Evolutionary conservation across 2,113 vertebrate genomes (phyloP), one percentile per base, ranked within the genome.

Genomic region (Oncorhynchus kisutch): DNA sequence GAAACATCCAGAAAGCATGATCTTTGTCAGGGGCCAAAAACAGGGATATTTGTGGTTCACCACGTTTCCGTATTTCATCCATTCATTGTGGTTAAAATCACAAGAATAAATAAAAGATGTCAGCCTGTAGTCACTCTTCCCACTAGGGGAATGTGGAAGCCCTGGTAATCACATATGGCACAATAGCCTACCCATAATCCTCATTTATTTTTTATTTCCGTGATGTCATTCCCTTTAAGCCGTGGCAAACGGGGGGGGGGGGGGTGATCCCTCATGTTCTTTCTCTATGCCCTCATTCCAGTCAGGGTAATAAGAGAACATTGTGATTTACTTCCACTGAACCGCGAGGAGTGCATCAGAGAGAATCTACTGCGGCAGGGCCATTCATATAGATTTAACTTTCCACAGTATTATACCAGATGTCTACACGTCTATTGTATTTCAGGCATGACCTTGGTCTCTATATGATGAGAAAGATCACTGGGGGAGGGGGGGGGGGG

Each of bases 341-440:
- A 92, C 88, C 89, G 88, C 89, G 86, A 90, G 49, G 88, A 92
- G 90, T 91, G 88, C 90, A 90, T 91, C 90, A 90, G 87, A 87
- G 91, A 91, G 89, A 91, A 93, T 91, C 91, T 88, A 91, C 81
- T 85, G 87, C 81, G 73, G 84, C 87, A 91, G 86, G 86, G 89
- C 91, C 88, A 92, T 92, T 93, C 91, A 91, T 91, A 91, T 93
- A 93, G 90, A 92, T 91, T 91, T 91, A 91, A 92, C 90, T 90
- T 93, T 90, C 89, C 92, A 91, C 90, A 90, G 91, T 90, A 92
- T 93, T 91, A 91, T 89, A 89, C 88, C 91, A 92, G 92, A 93
- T 92, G 91, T 92, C 92, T 90, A 90, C 91, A 91, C 92, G 91
- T 91, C 91, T 93, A 92, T 93, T 92, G 92, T 92, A 92, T 91